A percentile compares a stretch with the other conserved stretches of the same genome.
phyloP scores from a whole-genome alignment of 2,888 invertebrate genomes.

The Ramazzottius varieornatus region DNA sequence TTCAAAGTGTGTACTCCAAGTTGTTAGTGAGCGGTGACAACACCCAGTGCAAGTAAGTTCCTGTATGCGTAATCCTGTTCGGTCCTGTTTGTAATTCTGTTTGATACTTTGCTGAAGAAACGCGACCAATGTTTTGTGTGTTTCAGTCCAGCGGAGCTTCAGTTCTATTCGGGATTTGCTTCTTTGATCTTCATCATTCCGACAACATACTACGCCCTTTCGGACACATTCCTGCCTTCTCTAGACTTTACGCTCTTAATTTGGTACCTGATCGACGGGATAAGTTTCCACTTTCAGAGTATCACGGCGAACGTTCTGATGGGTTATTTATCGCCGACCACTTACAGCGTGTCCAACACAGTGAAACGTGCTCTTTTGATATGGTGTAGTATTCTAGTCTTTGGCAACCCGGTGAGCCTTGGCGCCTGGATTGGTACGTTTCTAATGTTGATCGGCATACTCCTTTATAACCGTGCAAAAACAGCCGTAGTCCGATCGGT shows the following conservation, averaged over 20 bases:
- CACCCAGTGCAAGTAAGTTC: not conserved
- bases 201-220: constrained; percentile 29
- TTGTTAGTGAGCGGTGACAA: constrained; percentile 1
- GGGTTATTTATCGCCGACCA: constrained; percentile 51
- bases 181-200: constrained; percentile 45
- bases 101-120: no score
- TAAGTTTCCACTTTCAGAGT: constrained; percentile 52
- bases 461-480: constrained; percentile 41
- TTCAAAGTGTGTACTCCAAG: constrained; percentile 4
- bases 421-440: constrained; percentile 43
- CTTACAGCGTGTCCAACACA: constrained; percentile 53
- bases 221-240: constrained; percentile 14
- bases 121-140: no score
- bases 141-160: constrained; percentile 43
- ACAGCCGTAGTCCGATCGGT: not conserved
- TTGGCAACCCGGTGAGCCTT: constrained; percentile 44
- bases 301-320: constrained; percentile 50
- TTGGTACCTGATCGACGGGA: constrained; percentile 38
- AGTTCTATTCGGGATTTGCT: constrained; percentile 47
- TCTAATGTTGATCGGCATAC: constrained; percentile 41
- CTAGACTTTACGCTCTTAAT: constrained; percentile 27
- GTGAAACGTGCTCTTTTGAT: constrained; percentile 48
- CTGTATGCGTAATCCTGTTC: constrained; percentile 1
- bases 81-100: no score
- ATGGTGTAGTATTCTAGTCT: constrained; percentile 44